Evolutionary conservation across 2,888 invertebrate genomes (phyloP).

Genomic region (Aleiodes alternator): DNA sequence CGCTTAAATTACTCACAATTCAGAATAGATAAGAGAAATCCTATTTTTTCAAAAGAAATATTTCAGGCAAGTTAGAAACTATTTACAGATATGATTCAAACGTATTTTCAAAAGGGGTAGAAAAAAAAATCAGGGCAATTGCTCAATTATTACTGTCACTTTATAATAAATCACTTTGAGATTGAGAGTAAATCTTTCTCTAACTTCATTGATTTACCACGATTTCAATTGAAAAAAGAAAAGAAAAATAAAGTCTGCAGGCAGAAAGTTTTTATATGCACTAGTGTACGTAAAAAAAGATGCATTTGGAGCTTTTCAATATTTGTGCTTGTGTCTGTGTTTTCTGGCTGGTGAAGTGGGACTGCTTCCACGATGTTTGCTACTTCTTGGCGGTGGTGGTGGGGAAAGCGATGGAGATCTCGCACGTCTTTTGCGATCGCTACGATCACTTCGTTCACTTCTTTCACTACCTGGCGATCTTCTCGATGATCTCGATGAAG

Average conservation of each 20-base stretch:
- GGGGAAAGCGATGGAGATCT: constrained; percentile 73
- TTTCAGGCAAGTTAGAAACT: not conserved
- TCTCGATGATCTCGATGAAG: constrained; percentile 63
- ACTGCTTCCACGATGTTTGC: constrained; percentile 68
- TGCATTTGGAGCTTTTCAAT: constrained; percentile 64
- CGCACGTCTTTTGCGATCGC: constrained; percentile 67
- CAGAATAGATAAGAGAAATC: not conserved
- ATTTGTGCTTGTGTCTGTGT: constrained; percentile 78
- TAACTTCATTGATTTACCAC: not conserved
- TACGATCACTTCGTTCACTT: constrained; percentile 60
- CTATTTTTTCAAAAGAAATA: not conserved
- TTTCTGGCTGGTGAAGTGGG: constrained; percentile 76
- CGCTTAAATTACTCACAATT: constrained; percentile 13
- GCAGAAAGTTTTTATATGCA: constrained; percentile 1
- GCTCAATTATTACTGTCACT: not conserved
- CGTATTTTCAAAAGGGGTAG: constrained; percentile 8
- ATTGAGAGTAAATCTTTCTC: no score
- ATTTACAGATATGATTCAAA: constrained; percentile 26
- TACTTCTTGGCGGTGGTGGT: constrained; percentile 67
- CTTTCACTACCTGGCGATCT: constrained; percentile 60
- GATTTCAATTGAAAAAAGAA: not conserved
- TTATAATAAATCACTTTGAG: not conserved
- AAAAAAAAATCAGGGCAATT: not conserved
- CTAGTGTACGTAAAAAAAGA: constrained; percentile 24
- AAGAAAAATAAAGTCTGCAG: constrained; percentile 35